These are phyloP conservation scores for Ischnura elegans DNA, from an alignment of 2,888 invertebrate genomes.

Conservation along the genomic window DNA sequence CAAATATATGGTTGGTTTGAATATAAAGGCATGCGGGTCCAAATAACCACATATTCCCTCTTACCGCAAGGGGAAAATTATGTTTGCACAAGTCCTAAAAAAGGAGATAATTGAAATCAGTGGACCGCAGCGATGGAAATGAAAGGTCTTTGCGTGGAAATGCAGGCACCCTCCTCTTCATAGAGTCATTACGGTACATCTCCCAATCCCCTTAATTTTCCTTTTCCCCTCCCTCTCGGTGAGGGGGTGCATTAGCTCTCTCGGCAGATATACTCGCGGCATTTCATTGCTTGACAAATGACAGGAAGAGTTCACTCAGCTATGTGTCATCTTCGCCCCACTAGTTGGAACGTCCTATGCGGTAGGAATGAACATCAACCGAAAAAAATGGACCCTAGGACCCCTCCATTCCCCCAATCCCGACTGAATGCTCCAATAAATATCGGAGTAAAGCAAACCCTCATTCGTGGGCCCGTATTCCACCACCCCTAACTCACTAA, in stretches of 20 bases:
- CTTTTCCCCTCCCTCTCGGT: not conserved
- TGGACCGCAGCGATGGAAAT: not conserved
- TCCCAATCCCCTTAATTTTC: not conserved
- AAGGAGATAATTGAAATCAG: not conserved
- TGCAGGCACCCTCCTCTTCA: not conserved
- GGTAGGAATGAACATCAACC: too few relatives aligned
- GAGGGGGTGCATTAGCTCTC: not conserved
- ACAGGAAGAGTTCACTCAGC: slow-evolving; percentile 22
- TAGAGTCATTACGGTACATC: too few relatives aligned
- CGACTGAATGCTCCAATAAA: not conserved
- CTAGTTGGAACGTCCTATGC: not conserved
- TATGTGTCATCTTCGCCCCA: not conserved
- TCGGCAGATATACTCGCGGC: not conserved
- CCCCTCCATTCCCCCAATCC: not conserved
- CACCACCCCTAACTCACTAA: too few relatives aligned
- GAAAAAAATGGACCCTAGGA: not conserved
- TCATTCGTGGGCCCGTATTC: not conserved
- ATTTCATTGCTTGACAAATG: slow-evolving; percentile 1
- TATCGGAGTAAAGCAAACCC: not conserved
- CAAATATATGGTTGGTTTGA: too few relatives aligned
- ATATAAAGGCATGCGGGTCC: too few relatives aligned
- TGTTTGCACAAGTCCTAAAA: not conserved
- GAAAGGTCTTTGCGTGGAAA: not conserved
- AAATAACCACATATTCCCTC: too few relatives aligned
- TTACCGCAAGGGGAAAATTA: too few relatives aligned